Base-by-base conservation (phyloP, 2,888 invertebrate genomes). In the Entomobrya multifasciata region DNA sequence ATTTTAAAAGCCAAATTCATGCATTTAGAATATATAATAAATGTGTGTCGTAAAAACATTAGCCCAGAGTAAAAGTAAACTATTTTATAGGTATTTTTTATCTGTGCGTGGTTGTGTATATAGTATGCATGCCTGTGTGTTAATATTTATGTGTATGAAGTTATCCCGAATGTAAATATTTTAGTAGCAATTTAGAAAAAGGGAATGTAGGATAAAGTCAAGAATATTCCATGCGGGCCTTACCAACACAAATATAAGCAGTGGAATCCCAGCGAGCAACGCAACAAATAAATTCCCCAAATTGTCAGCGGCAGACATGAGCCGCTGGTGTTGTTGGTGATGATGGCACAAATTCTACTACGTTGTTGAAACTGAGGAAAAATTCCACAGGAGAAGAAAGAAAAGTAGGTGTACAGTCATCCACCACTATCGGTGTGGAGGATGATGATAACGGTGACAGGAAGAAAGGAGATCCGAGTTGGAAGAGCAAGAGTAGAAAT, bases 251-350 rank as follows among this genome's bases (percentile, higher is more conserved):
- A 88, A 81, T 30, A 88, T 85, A 85, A 88, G 85, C 85, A 88
- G 72, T 77, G 88, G 88, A 72, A 88, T 88, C 41, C 85, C 88
- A 67, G 88, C 88, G 79, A 88, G 85, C 82, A 88, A 88, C 85
- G 88, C 85, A 80, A 88, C 84, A 86, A 88, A 88, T 70, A 85
- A 86, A 86, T 88, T 88, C 49, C 77, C 81, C 88, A 85, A 87
- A 74, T 74, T 84, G 84, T 87, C 87, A 80, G 67, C 80, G 82
- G 72, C 80, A 78, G 72, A 80, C 87, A 87, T 87, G 79, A 80
- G 80, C 70, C 80, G 85, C 80, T 87, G 72, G 5, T 72, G 30
- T 65, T 87, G 60, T 49, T 87, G 60, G 30, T 72, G 47, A 30
- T 41, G 83, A 22, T 65, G 65, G 65, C 60, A 60, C 72, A 57